Base-by-base conservation (phyloP, 2,888 invertebrate genomes). In the Pseudoips prasinana region DNA sequence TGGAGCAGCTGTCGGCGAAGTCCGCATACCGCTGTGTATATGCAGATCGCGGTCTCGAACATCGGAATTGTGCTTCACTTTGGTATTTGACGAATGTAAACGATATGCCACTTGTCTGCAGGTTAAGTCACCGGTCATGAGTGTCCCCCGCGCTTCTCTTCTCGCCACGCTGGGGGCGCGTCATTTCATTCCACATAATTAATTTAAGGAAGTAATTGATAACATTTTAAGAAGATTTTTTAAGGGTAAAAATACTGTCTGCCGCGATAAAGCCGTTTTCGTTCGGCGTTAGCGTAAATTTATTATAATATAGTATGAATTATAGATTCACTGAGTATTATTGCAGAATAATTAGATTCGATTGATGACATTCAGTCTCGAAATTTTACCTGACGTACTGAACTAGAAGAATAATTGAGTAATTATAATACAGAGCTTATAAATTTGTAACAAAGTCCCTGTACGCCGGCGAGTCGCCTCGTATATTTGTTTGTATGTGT, bases 151-250 rank as follows among this genome's bases (percentile, higher is more conserved):
- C 73, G 72, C 68, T 48, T 61, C 66, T 58, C 63, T 64, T 54
- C 64, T 68, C 74, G 72, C 75, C 71, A 77, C 81, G 82, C 78
- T 54, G 80, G 81, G 82, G 84, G 73, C 79, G 74, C 77, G 73
- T 83, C 84, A 79, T 86, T 89, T 82, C 89, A 89, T 89, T 89
- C 87, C 89, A 89, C 86, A 78, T 73, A 66, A 73, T 79, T 86
- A 85, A 84, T 81, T 77, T 87, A 87, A 86, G 86, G 71, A 76
- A 81, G 59, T 76, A 81, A 79, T 80, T 58, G 52, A 56, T 56
- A 58, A 57, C 79, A 83, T 80, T 76, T 76, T 83, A 82, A 82
- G 80, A 83, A 77, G 75, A 58, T 55, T 73, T 79, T 82, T 80
- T 82, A 84, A 81, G 78, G 71, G 77, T 77, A 75, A 78, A n/a